Conservation (phyloP, 2,797 vertebrate genomes). For the Chloroceryle amazona region DNA sequence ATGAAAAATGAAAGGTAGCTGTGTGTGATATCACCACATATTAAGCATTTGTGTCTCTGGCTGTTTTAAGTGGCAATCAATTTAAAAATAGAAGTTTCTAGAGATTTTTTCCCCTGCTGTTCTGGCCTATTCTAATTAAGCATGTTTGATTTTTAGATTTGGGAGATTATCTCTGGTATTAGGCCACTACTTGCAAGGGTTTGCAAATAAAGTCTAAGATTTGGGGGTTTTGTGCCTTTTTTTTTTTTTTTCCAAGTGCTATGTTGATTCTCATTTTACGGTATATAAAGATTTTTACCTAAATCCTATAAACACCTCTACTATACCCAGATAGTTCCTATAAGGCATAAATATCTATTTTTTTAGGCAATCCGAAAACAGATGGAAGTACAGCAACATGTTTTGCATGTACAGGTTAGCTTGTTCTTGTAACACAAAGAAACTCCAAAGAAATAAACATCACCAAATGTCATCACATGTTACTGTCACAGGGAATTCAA, state of each 20-base stretch:
- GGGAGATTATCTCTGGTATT: slow-evolving; percentile 39
- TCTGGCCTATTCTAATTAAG: slow-evolving; percentile 24
- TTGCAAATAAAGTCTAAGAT: background rate
- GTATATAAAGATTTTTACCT: background rate
- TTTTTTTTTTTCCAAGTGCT: background rate
- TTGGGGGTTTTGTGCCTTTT: too few relatives aligned
- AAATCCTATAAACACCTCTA: background rate
- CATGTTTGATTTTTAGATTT: slow-evolving; percentile 20
- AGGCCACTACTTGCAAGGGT: background rate
- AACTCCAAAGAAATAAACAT: slow-evolving; percentile 21
- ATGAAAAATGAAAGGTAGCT: background rate
- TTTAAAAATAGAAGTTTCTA: background rate
- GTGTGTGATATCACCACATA: background rate
- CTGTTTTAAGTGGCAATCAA: background rate
- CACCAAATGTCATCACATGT: slow-evolving; percentile 6
- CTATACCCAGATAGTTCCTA: background rate
- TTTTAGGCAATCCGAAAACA: background rate
- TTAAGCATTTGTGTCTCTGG: background rate
- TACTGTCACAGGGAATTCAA: background rate
- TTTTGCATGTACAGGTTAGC: background rate
- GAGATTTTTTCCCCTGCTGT: background rate
- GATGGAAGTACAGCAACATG: background rate
- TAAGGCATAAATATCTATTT: background rate
- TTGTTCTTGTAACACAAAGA: background rate
- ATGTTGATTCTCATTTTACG: background rate